Evolutionary conservation across 2,888 invertebrate genomes (phyloP).

Genomic region (Orthonychiurus folsomi): DNA sequence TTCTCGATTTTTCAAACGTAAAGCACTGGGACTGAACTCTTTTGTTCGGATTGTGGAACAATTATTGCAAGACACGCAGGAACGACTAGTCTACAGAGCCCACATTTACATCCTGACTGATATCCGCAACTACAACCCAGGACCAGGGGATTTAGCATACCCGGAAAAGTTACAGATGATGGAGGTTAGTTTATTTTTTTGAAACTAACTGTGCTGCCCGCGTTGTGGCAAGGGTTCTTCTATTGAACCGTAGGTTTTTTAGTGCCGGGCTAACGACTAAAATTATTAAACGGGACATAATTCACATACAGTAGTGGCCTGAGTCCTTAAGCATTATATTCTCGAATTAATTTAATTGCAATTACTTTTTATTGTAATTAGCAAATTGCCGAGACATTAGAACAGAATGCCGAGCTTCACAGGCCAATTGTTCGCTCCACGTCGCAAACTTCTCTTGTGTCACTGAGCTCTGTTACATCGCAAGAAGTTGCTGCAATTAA

Average conservation of each 20-base stretch:
- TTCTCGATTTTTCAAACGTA: neutral
- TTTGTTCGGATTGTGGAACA: conserved; percentile 70
- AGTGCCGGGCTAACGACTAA: no score
- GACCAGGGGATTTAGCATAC: conserved; percentile 92
- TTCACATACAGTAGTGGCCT: neutral
- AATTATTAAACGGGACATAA: no score
- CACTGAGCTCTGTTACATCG: conserved; percentile 58
- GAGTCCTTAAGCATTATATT: no score
- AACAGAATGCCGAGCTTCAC: conserved; percentile 26
- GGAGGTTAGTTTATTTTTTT: conserved; percentile 54
- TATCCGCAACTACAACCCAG: conserved; percentile 77
- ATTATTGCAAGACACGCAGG: conserved; percentile 81
- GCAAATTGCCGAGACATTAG: conserved; percentile 41
- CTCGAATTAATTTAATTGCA: no score
- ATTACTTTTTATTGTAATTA: conserved; percentile 11
- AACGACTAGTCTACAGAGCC: conserved; percentile 88
- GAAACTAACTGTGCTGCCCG: neutral
- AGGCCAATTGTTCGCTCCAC: conserved; percentile 49
- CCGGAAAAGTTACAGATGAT: conserved; percentile 97
- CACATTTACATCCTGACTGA: conserved; percentile 89
- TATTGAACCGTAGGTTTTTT: no score
- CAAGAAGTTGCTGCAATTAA: conserved; percentile 63
- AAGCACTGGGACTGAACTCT: conserved; percentile 60
- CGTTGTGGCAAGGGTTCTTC: neutral
- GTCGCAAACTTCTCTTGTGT: conserved; percentile 59